Percentiles rank a stretch among this genome's conserved stretches.
phyloP scores from a whole-genome alignment of 2,797 vertebrate species.

The Cygnus olor region DNA sequence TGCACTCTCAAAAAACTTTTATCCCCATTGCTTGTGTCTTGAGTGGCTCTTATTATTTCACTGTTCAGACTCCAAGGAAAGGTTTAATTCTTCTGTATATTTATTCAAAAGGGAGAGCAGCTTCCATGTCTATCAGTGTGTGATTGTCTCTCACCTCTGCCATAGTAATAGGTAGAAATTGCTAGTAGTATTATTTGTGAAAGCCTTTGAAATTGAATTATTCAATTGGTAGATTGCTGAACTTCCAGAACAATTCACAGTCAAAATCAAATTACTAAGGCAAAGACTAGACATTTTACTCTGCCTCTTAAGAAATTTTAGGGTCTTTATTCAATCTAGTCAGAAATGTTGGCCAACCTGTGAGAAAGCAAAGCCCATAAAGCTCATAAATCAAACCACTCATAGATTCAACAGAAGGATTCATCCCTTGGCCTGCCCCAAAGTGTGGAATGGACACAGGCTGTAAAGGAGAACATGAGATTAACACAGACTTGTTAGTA shows the following conservation, averaged over 20 bases:
- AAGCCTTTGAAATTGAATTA: neutral
- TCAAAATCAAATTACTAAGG: neutral
- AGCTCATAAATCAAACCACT: neutral
- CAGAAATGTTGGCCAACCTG: neutral
- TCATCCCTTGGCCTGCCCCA: neutral
- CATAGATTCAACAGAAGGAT: neutral
- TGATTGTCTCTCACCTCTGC: neutral
- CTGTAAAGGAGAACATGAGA: neutral
- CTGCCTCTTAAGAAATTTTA: neutral
- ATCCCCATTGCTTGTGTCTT: neutral
- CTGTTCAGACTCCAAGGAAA: neutral
- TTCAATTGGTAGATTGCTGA: neutral
- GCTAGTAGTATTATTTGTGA: neutral
- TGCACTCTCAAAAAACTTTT: neutral
- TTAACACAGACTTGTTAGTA: neutral
- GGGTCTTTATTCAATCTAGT: neutral
- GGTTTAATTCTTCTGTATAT: neutral
- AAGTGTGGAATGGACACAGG: neutral
- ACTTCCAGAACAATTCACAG: neutral
- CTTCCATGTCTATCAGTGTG: neutral
- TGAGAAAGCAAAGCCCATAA: neutral
- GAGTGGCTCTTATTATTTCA: neutral
- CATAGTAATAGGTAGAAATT: neutral
- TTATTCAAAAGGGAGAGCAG: neutral
- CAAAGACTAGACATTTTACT: rapidly evolving